Evolutionary conservation across 1,140 invertebrate genomes (phyloP).

Genomic region (Drosophila murphyi): DNA sequence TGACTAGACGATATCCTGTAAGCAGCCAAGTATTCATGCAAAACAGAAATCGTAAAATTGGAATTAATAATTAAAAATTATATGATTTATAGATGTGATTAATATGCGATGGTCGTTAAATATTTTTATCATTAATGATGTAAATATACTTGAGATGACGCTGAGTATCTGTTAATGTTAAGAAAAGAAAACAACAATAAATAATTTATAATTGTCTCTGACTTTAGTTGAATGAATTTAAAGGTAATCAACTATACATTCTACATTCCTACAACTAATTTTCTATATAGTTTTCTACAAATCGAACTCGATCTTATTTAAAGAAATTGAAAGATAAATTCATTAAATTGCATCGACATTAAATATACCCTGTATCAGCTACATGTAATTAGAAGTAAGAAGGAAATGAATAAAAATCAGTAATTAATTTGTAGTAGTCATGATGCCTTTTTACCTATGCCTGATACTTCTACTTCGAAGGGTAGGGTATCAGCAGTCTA

Average conservation of each 20-base stretch:
- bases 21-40: too few relatives aligned
- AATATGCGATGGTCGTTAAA: neutral
- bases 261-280: neutral
- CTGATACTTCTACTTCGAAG: too few relatives aligned
- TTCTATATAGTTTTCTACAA: too few relatives aligned
- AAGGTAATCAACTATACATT: constrained; percentile 1
- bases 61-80: too few relatives aligned
- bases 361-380: neutral
- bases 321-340: neutral
- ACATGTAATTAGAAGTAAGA: too few relatives aligned
- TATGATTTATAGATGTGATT: too few relatives aligned
- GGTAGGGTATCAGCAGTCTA: neutral
- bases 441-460: neutral
- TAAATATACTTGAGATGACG: constrained; percentile 8
- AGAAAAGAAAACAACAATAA: neutral
- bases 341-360: neutral
- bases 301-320: too few relatives aligned
- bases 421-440: too few relatives aligned
- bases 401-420: too few relatives aligned
- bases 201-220: neutral
- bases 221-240: neutral
- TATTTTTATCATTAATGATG: constrained; percentile 25
- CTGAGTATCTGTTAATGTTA: neutral
- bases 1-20: too few relatives aligned
- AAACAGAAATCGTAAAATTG: too few relatives aligned